Percentiles rank a stretch among this genome's conserved stretches.
phyloP scores from a whole-genome alignment of 2,888 invertebrate genomes.

The Galerucella nymphaeae region DNA sequence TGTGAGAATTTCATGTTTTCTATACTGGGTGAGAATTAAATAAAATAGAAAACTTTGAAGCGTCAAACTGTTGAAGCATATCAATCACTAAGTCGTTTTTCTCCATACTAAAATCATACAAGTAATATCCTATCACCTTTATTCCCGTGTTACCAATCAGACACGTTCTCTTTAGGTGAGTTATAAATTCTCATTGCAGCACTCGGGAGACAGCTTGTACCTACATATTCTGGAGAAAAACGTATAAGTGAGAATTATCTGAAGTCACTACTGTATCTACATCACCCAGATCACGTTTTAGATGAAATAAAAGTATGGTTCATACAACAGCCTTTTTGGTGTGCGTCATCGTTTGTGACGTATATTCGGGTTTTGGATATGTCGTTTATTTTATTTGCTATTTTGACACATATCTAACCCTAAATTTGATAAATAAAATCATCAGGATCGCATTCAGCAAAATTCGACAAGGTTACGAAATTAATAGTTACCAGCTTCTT shows the following conservation, averaged over 20 bases:
- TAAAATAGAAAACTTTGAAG: too few species aligned
- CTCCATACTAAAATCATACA: not conserved
- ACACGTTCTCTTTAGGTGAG: not conserved
- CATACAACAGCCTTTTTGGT: too few species aligned
- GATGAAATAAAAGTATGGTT: not conserved
- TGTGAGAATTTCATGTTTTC: not conserved
- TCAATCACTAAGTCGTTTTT: not conserved
- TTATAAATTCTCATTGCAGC: not conserved
- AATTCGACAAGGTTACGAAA: too few species aligned
- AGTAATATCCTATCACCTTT: not conserved
- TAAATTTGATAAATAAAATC: too few species aligned
- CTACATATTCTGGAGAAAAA: not conserved
- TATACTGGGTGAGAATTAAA: not conserved
- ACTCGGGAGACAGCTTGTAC: not conserved
- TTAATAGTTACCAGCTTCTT: too few species aligned
- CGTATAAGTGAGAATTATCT: not conserved
- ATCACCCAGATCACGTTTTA: not conserved
- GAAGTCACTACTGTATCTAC: not conserved
- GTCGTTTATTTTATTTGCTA: too few species aligned
- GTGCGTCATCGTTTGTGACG: too few species aligned
- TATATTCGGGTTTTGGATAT: too few species aligned
- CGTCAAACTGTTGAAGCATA: not conserved
- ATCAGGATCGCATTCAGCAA: too few species aligned
- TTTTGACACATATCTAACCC: too few species aligned
- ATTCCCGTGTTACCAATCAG: not conserved